Conservation (phyloP, 2,888 invertebrate species). For the Aphodius granarius region DNA sequence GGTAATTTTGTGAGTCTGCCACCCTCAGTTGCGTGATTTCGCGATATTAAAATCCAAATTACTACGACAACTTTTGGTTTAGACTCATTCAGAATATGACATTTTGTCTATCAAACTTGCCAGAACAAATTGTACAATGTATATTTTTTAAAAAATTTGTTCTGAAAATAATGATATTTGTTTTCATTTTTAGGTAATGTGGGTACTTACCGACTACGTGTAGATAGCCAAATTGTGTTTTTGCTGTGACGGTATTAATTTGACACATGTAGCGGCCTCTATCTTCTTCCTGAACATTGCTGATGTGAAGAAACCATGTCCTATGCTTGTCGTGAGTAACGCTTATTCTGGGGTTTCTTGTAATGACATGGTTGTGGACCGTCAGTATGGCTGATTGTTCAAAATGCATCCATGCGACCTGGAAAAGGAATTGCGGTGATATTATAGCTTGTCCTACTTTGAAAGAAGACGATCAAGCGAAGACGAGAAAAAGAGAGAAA, state of each 20-base stretch:
- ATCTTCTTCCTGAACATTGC: slow-evolving; percentile 88
- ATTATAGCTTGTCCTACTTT: not conserved
- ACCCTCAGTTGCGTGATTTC: not conserved
- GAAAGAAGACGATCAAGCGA: not conserved
- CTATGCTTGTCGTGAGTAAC: slow-evolving; percentile 91
- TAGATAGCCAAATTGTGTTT: slow-evolving; percentile 89
- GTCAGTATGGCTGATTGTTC: slow-evolving; percentile 92
- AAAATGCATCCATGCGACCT: slow-evolving; percentile 97
- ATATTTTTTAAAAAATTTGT: too few relatives aligned
- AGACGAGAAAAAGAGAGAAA: not conserved
- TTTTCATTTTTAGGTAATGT: not conserved
- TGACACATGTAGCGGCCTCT: slow-evolving; percentile 93
- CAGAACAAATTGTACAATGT: too few relatives aligned
- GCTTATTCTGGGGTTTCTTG: slow-evolving; percentile 87
- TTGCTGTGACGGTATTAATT: slow-evolving; percentile 90
- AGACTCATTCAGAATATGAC: too few relatives aligned
- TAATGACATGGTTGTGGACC: slow-evolving; percentile 93
- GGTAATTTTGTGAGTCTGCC: slow-evolving; percentile 7
- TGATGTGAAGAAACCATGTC: slow-evolving; percentile 92
- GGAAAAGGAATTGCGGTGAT: slow-evolving; percentile 40
- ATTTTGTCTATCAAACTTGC: too few relatives aligned
- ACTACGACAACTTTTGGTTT: too few relatives aligned
- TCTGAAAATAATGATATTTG: not conserved
- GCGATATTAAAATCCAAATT: not conserved
- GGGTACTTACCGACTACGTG: slow-evolving; percentile 83